Base-by-base conservation (phyloP, 2,113 vertebrate species). In the Choloepus hoffmanni region DNA sequence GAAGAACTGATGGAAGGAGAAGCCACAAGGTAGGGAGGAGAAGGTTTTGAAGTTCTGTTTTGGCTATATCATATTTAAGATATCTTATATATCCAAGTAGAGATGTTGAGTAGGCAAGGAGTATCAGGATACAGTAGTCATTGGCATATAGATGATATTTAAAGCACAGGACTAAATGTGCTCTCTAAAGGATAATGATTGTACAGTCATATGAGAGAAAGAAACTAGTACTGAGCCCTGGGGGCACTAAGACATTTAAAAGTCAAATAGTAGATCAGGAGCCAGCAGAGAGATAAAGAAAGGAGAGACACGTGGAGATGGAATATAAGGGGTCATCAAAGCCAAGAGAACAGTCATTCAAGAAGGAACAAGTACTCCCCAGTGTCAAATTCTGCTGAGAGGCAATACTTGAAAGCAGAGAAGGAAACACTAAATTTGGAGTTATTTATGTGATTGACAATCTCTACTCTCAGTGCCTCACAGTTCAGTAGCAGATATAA, bases 21-120 rank as follows among this genome's bases (percentile, higher is more conserved):
- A 90, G 19, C 62, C 72, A 15, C 45, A 93, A 78, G 10, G 10
- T 26, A 74, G 40, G 21, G 36, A 72, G 36, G n/a, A 40, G 36
- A 23, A 9, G 9, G 10, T 92, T 95, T 93, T 87, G 36, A 96
- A 67, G 48, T 95, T 87, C 23, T 73, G 24, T 88, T 95, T 89
- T 62, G 28, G 43, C 26, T 36, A 87, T 62, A 15, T 72, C 53
- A 36, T 87, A 63, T 70, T 78, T 65, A 62, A 58, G 26, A n/a
- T 63, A 65, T 55, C 13, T 76, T 78, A 68, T 11, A 58, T 92
- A 78, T 62, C 28, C 48, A 83, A 81, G 43, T 81, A 18, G 77
- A 74, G 14, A 84, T 68, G 33, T 36, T 83, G 58, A 65, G 12
- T 84, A 55, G 63, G 33, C 53, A 53, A 77, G 16, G 82, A 94